A percentile compares a stretch with the other conserved stretches of the same genome.
These are phyloP conservation scores for Drosophila teissieri DNA, from an alignment of 1,140 invertebrate species.

Conservation along the genomic window DNA sequence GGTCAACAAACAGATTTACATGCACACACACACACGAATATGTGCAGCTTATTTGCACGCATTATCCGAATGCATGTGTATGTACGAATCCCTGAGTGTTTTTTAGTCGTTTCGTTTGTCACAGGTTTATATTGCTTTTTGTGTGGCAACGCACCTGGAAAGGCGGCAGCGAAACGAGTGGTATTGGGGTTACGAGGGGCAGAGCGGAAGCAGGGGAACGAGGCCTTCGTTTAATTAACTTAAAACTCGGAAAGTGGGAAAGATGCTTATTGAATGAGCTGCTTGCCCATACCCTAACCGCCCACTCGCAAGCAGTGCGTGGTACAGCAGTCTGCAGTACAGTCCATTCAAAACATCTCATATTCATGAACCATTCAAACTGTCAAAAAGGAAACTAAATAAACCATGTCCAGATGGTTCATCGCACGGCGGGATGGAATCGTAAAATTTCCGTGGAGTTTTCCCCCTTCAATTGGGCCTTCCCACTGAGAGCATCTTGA, in stretches of 20 bases:
- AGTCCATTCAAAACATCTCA: background rate
- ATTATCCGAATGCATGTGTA: constrained; percentile 23
- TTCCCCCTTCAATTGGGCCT: background rate
- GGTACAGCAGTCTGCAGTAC: background rate
- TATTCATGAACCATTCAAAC: no score
- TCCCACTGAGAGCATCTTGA: constrained; percentile 26
- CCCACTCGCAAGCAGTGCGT: constrained; percentile 12
- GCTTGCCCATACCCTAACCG: constrained; percentile 15
- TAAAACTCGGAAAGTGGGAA: constrained; percentile 15
- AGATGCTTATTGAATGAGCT: constrained; percentile 7
- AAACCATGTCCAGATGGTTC: background rate
- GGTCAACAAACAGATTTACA: constrained; percentile 53
- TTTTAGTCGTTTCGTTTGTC: constrained; percentile 47
- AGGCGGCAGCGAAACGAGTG: constrained; percentile 31
- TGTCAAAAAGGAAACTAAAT: no score
- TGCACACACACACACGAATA: background rate
- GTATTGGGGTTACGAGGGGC: constrained; percentile 3
- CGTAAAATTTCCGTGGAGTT: constrained; percentile 5
- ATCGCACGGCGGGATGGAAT: background rate
- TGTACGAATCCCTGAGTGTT: constrained; percentile 4
- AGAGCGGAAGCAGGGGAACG: background rate
- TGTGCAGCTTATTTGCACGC: constrained; percentile 17
- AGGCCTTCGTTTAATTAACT: constrained; percentile 41
- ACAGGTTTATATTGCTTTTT: constrained; percentile 47
- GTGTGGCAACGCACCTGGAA: constrained; percentile 60